Percentiles rank a stretch among this genome's conserved stretches.
These are phyloP conservation scores for Gouania willdenowi DNA, from an alignment of 2,797 vertebrate genomes.

Conservation along the genomic window DNA sequence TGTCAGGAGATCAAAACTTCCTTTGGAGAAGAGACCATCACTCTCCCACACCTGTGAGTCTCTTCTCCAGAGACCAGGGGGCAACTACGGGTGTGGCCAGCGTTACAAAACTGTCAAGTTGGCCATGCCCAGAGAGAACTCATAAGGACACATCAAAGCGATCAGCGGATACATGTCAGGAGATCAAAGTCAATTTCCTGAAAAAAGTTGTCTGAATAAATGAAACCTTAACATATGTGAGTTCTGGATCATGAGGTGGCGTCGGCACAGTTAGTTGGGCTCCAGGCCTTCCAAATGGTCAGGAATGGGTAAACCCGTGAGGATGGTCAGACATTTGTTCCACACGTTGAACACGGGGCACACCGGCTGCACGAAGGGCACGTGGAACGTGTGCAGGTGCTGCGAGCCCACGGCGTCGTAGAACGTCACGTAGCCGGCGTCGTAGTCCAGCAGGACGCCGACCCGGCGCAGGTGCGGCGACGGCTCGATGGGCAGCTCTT, in stretches of 20 bases:
- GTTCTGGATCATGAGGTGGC: slow-evolving; percentile 1
- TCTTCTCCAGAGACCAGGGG: too few relatives aligned
- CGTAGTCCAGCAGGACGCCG: slow-evolving; percentile 94
- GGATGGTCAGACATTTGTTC: slow-evolving; percentile 97
- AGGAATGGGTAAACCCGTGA: slow-evolving; percentile 95
- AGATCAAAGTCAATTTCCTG: too few relatives aligned
- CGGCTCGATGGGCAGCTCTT: slow-evolving; percentile 91
- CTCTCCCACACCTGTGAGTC: slow-evolving; percentile 3
- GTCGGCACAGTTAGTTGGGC: slow-evolving; percentile 67
- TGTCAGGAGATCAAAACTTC: too few relatives aligned
- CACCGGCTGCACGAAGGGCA: slow-evolving; percentile 90
- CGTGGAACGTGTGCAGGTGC: slow-evolving; percentile 92
- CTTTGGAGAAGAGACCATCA: too few relatives aligned
- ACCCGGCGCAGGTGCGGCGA: slow-evolving; percentile 91
- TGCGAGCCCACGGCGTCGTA: slow-evolving; percentile 95
- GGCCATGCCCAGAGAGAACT: too few relatives aligned
- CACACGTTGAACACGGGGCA: slow-evolving; percentile 97
- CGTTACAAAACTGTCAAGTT: too few relatives aligned
- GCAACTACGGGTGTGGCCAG: too few relatives aligned
- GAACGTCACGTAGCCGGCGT: slow-evolving; percentile 88
- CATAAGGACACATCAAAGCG: too few relatives aligned
- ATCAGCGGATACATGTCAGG: too few relatives aligned
- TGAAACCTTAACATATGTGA: slow-evolving; percentile 30
- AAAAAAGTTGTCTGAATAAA: too few relatives aligned
- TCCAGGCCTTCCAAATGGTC: slow-evolving; percentile 92